Evolutionary conservation across 2,113 vertebrate genomes (phyloP), one percentile per base, ranked within the genome.

Genomic region (Motacilla alba): DNA sequence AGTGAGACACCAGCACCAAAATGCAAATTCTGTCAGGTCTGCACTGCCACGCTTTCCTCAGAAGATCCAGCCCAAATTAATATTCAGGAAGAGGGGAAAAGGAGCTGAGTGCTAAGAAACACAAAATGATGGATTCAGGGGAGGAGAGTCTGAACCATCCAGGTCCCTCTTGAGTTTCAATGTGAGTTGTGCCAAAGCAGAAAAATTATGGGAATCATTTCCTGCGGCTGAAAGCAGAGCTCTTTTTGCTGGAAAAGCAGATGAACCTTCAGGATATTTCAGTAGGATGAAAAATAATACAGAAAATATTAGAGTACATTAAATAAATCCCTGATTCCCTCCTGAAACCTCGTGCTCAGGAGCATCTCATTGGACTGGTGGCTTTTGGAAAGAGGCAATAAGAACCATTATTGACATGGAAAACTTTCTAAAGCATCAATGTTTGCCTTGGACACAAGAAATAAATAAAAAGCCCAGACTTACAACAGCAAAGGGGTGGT

Each of bases 401-500:
- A 41, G 28, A 63, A 15, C 30, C 14, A 4, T 33, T 68, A 59
- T 2, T 14, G 58, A 18, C 41, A 33, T 1, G 8, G 66, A 72
- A 46, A 84, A 73, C 15, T 37, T 53, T 44, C 24, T 2, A 0
- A 74, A 66, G 27, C 30, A 70, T 58, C 56, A 52, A 1, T 41
- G 18, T 30, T 90, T 60, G 46, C 31, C 47, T 78, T 30, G 28
- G 28, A 78, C 24, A 66, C 5, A 20, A 66, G 18, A 16, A 39
- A 66, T 33, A 74, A 89, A 72, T 55, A 68, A 76, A 74, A 41
- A 16, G 16, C 2, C 9, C 5, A 55, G 17, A 33, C 15, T 83
- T 39, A 17, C 11, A 35, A 16, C 2, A 17, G 5, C 7, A 30
- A 20, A 49, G 13, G 17, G 28, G 22, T 0, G 2, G 39, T 26